Conservation (phyloP, 2,113 vertebrate genomes). For the Tachysurus vachellii region DNA sequence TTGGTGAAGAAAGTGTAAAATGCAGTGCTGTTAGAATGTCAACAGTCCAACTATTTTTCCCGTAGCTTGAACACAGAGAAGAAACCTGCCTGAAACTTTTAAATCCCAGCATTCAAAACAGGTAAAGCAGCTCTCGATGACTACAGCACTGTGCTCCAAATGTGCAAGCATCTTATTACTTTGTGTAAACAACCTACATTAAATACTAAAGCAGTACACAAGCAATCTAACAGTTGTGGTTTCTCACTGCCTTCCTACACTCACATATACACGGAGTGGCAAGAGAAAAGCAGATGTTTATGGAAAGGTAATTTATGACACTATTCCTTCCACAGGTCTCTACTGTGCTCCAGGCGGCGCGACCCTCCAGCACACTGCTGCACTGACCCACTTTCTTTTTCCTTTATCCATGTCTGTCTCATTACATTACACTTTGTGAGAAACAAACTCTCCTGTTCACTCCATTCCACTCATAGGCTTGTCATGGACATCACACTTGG, state of each 20-base stretch:
- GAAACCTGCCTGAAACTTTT: conserved; percentile 24
- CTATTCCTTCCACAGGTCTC: conserved; percentile 25
- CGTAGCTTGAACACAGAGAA: background rate
- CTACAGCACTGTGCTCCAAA: conserved; percentile 21
- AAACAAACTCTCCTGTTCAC: conserved; percentile 45
- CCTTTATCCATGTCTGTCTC: conserved; percentile 51
- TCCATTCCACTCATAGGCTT: conserved; percentile 42
- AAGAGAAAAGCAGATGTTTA: conserved; percentile 15
- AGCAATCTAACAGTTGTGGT: background rate
- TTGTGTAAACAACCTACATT: conserved; percentile 21
- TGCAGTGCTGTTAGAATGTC: background rate
- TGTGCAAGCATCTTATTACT: conserved; percentile 13
- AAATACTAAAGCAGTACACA: background rate
- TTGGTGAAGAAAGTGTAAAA: background rate
- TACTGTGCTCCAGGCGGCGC: conserved; percentile 13
- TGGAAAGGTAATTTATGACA: conserved; percentile 34
- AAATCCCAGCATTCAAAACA: background rate
- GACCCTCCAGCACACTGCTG: conserved; percentile 14
- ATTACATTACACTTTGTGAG: conserved; percentile 46
- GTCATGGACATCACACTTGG: conserved; percentile 1
- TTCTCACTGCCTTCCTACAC: conserved; percentile 21
- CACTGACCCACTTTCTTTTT: conserved; percentile 56
- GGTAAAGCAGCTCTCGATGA: background rate
- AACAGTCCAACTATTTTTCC: background rate
- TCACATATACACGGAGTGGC: conserved; percentile 4